Evolutionary conservation across 2,888 invertebrate species (phyloP).

Genomic region (Meiosimyza platycephala): DNA sequence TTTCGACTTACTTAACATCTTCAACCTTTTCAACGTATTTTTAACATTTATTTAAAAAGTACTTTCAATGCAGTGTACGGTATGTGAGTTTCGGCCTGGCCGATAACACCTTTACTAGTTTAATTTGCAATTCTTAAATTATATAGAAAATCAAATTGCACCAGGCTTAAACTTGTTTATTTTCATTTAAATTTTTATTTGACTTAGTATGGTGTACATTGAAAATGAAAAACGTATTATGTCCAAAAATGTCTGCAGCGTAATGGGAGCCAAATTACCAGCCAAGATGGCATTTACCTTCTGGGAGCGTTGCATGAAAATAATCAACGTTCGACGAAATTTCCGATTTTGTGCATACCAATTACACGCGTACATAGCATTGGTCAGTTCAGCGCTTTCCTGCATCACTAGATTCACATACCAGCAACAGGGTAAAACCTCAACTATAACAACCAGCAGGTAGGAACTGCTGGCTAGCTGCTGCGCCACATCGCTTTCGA

Average conservation of each 20-base stretch:
- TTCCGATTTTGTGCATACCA: conserved; percentile 50
- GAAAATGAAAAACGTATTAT: conserved; percentile 47
- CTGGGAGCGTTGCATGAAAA: conserved; percentile 55
- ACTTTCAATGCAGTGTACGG: too few species aligned
- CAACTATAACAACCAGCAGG: conserved; percentile 40
- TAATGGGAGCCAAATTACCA: conserved; percentile 49
- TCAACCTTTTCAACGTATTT: too few species aligned
- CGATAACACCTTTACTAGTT: too few species aligned
- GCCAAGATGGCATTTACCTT: conserved; percentile 45
- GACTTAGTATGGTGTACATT: conserved; percentile 46
- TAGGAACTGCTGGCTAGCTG: conserved; percentile 40
- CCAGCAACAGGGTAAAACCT: conserved; percentile 51
- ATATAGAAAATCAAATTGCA: too few species aligned
- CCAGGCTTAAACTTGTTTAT: too few species aligned
- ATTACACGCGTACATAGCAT: conserved; percentile 50
- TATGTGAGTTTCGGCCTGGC: too few species aligned
- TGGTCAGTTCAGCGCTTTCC: conserved; percentile 45
- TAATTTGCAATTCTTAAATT: too few species aligned
- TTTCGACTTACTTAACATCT: too few species aligned
- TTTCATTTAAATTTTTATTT: conserved; percentile 36
- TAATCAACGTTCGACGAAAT: conserved; percentile 50
- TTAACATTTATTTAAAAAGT: too few species aligned
- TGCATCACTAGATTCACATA: conserved; percentile 47
- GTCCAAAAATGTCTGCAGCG: conserved; percentile 50
- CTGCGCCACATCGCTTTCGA: conserved; percentile 36